A percentile compares a stretch with the other conserved stretches of the same genome.
These are phyloP conservation scores for Oxyruncus cristatus DNA, from an alignment of 2,113 vertebrate species.

Conservation along the genomic window DNA sequence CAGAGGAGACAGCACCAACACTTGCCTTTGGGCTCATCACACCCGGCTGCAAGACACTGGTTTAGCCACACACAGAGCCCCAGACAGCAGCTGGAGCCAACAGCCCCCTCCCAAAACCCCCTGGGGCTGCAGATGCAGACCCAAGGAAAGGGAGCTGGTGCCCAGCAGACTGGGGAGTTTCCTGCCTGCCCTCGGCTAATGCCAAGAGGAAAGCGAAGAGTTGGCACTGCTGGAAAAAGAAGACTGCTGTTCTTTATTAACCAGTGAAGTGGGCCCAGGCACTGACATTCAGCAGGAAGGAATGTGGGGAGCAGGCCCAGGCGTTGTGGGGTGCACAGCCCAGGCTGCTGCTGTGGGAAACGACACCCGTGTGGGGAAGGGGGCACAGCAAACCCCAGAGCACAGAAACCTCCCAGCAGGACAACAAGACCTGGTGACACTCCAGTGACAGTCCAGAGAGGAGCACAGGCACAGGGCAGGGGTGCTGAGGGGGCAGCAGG, in stretches of 20 bases:
- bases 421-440: not conserved
- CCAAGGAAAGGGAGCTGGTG: accelerated
- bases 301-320: not conserved
- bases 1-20: not conserved
- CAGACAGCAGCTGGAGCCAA: not conserved
- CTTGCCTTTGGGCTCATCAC: not conserved
- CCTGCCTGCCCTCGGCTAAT: not conserved
- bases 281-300: not conserved
- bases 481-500: not conserved
- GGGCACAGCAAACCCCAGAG: not conserved
- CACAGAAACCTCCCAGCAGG: not conserved
- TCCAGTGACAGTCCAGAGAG: not conserved
- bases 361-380: accelerated
- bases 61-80: not conserved
- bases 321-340: not conserved
- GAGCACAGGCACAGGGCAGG: not conserved
- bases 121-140: not conserved
- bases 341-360: not conserved
- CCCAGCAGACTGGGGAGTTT: not conserved
- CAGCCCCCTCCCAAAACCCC: not conserved
- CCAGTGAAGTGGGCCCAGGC: not conserved
- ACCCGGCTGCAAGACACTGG: not conserved
- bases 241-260: constrained; percentile 11
- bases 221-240: not conserved
- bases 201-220: not conserved